phyloP scores from a whole-genome alignment of 1,140 invertebrate species.

The Bombus sylvicola region DNA sequence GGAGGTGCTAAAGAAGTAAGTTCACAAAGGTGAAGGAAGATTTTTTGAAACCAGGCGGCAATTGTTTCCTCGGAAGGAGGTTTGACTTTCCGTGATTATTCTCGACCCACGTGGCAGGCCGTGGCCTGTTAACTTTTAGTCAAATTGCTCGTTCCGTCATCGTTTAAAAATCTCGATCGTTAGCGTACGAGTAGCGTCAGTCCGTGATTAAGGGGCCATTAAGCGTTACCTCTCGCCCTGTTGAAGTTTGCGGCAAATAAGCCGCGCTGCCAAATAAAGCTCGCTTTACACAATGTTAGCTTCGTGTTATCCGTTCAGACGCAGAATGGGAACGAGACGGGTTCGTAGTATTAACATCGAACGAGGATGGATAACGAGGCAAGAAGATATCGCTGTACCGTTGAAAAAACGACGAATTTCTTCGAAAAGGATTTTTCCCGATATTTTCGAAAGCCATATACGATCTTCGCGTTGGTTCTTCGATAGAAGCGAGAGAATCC shows the following conservation, averaged over 20 bases:
- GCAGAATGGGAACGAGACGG: no score
- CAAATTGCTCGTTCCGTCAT: not conserved
- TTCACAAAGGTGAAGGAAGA: not conserved
- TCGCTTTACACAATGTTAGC: not conserved
- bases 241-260: not conserved
- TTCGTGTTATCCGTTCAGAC: not conserved
- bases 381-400: no score
- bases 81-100: not conserved
- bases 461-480: no score
- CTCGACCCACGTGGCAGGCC: not conserved
- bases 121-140: not conserved
- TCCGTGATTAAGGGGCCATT: constrained; percentile 4
- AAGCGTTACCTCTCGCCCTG: not conserved
- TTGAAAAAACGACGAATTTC: no score
- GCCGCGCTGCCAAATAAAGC: not conserved
- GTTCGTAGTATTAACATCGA: no score
- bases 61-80: not conserved
- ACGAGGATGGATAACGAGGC: no score
- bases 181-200: not conserved
- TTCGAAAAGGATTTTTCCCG: no score
- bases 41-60: not conserved
- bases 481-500: no score
- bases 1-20: not conserved
- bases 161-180: not conserved
- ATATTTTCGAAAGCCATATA: no score